Conservation (phyloP, 1,140 invertebrate genomes). For the Drosophila burlai region DNA sequence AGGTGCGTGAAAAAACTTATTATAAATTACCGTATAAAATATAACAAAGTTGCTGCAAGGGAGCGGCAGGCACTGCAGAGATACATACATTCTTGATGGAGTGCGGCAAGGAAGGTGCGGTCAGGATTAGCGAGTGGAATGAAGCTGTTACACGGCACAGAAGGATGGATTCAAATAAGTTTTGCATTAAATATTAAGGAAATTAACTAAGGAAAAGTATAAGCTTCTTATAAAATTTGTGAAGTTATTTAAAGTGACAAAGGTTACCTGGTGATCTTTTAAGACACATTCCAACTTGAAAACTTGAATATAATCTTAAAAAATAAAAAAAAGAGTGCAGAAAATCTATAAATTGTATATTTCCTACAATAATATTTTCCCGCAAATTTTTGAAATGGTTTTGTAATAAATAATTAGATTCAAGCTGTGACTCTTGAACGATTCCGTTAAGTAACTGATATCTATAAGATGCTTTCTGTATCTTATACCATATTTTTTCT, state of each 20-base stretch:
- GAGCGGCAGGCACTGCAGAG: conserved; percentile 22
- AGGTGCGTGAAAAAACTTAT: conserved; percentile 80
- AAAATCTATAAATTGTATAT: neutral
- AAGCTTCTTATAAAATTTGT: neutral
- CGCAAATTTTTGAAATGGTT: too few relatives aligned
- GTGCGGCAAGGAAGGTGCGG: conserved; percentile 30
- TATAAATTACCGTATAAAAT: conserved; percentile 79
- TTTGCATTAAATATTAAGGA: neutral
- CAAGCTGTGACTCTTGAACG: neutral
- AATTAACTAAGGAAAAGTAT: neutral
- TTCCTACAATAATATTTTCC: neutral
- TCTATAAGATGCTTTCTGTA: too few relatives aligned
- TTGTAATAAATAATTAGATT: neutral
- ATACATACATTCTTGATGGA: conserved; percentile 42
- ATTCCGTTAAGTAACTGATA: neutral
- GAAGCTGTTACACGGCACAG: conserved; percentile 43
- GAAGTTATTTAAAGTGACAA: too few relatives aligned
- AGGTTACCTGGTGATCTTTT: too few relatives aligned
- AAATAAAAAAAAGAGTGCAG: neutral
- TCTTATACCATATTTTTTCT: neutral
- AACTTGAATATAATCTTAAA: neutral
- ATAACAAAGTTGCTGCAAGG: conserved; percentile 58
- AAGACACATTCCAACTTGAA: too few relatives aligned
- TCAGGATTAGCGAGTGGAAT: conserved; percentile 43
- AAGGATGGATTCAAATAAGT: neutral